Evolutionary conservation across 2,113 vertebrate genomes (phyloP).

Genomic region (Rhabdornis inornatus): DNA sequence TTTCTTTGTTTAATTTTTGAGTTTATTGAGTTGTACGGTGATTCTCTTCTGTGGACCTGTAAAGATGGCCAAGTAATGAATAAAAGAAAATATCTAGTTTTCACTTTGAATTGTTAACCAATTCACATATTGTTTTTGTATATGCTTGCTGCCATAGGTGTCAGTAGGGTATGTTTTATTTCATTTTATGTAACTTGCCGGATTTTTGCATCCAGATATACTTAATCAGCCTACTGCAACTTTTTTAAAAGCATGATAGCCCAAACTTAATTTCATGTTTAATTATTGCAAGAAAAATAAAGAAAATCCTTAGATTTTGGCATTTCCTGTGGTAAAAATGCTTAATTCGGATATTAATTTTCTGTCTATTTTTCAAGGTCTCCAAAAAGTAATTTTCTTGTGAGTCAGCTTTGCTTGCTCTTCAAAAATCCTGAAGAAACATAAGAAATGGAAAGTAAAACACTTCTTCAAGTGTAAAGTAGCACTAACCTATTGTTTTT

Average conservation of each 20-base stretch:
- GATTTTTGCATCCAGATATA: background rate
- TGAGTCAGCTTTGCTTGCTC: background rate
- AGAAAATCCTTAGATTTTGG: background rate
- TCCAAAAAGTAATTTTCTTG: background rate
- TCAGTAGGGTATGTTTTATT: background rate
- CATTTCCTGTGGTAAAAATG: background rate
- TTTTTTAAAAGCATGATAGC: background rate
- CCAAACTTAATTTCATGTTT: background rate
- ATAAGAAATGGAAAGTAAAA: background rate
- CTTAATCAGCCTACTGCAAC: background rate
- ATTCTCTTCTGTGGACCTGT: background rate
- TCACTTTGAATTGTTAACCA: background rate
- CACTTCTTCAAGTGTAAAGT: background rate
- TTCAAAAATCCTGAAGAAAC: background rate
- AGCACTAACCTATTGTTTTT: background rate
- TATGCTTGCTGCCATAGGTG: background rate
- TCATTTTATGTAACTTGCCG: background rate
- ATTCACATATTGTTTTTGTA: background rate
- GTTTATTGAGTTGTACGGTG: background rate
- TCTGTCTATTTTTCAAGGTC: background rate
- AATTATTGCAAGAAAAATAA: background rate
- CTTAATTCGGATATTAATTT: background rate
- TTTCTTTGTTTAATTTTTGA: conserved; percentile 35
- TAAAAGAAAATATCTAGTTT: background rate
- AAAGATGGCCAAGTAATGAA: conserved; percentile 1